Percentiles rank a stretch among this genome's conserved stretches.
Conservation (phyloP, 2,113 vertebrate genomes). For the Siphamia tubifer region DNA sequence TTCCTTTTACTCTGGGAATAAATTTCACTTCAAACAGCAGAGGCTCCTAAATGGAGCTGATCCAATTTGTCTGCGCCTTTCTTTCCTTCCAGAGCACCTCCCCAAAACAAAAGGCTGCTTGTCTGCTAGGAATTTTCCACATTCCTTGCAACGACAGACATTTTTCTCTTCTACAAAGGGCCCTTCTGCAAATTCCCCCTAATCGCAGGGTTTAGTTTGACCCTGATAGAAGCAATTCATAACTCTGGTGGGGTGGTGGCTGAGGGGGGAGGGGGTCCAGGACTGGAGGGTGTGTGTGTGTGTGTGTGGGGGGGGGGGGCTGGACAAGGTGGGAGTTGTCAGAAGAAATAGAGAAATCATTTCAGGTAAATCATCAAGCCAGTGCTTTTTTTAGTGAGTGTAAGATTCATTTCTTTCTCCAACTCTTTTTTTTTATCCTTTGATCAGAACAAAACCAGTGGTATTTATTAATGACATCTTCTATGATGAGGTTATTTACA, state of each 20-base stretch:
- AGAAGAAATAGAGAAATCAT: slow-evolving; percentile 70
- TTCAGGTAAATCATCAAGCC: background rate
- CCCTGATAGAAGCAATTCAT: slow-evolving; percentile 96
- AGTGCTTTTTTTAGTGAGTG: too few species aligned
- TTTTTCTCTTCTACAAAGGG: slow-evolving; percentile 95
- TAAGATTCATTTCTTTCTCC: too few species aligned
- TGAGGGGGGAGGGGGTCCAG: slow-evolving; percentile 45
- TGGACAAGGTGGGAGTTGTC: slow-evolving; percentile 49
- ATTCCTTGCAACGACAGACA: slow-evolving; percentile 95
- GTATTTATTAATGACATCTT: too few species aligned
- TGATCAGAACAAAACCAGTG: too few species aligned
- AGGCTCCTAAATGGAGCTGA: slow-evolving; percentile 80
- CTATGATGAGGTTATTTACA: too few species aligned
- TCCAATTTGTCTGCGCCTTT: slow-evolving; percentile 92
- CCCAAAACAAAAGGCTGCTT: slow-evolving; percentile 89
- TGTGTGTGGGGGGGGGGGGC: slow-evolving; percentile 79
- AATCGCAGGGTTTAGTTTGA: slow-evolving; percentile 90
- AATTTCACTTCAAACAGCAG: slow-evolving; percentile 88
- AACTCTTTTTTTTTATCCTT: too few species aligned
- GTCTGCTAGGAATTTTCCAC: slow-evolving; percentile 96
- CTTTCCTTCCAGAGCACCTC: slow-evolving; percentile 88
- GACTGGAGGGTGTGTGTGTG: slow-evolving; percentile 81
- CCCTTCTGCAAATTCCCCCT: slow-evolving; percentile 94
- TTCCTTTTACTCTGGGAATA: slow-evolving; percentile 69
- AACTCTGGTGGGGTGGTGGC: slow-evolving; percentile 82